Conservation (phyloP, 2,113 vertebrate species). For the Anoplopoma fimbria region DNA sequence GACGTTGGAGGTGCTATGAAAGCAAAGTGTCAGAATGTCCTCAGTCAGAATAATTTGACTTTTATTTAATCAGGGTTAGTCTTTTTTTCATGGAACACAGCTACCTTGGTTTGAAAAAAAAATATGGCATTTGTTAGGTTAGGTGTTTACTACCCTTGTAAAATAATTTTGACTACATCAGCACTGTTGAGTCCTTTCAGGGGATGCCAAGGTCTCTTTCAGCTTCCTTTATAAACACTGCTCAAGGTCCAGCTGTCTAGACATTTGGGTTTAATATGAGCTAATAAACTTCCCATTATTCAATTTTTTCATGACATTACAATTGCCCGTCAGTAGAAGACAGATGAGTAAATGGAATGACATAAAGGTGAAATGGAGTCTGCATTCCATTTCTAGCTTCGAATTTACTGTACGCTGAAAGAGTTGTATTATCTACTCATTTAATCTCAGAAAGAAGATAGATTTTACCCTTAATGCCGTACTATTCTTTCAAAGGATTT, state of each 20-base stretch:
- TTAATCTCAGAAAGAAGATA: not conserved
- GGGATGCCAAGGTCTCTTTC: slow-evolving; percentile 46
- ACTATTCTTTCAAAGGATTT: not conserved
- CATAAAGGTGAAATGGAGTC: not conserved
- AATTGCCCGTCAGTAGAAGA: slow-evolving; percentile 13
- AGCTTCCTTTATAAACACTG: slow-evolving; percentile 55
- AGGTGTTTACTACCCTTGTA: slow-evolving; percentile 62
- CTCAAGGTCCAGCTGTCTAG: slow-evolving; percentile 58
- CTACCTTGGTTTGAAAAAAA: slow-evolving; percentile 35
- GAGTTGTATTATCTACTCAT: not conserved
- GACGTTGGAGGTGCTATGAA: slow-evolving; percentile 17
- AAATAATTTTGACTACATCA: slow-evolving; percentile 61
- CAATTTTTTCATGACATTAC: slow-evolving; percentile 40
- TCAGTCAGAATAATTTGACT: slow-evolving; percentile 47
- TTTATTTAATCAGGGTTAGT: slow-evolving; percentile 57
- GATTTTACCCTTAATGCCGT: not conserved
- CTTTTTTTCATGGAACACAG: slow-evolving; percentile 50
- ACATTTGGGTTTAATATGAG: slow-evolving; percentile 45
- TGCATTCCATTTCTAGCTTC: not conserved
- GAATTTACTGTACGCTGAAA: not conserved
- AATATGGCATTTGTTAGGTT: slow-evolving; percentile 58
- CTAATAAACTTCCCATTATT: slow-evolving; percentile 30
- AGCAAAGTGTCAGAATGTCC: slow-evolving; percentile 43
- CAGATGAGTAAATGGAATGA: not conserved
- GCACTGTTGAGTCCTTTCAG: slow-evolving; percentile 44